Evolutionary conservation across 92 coral and sea anemone species (phyloP), one percentile per base, ranked within the genome.

Genomic region (Palythoa caribaeorum): DNA sequence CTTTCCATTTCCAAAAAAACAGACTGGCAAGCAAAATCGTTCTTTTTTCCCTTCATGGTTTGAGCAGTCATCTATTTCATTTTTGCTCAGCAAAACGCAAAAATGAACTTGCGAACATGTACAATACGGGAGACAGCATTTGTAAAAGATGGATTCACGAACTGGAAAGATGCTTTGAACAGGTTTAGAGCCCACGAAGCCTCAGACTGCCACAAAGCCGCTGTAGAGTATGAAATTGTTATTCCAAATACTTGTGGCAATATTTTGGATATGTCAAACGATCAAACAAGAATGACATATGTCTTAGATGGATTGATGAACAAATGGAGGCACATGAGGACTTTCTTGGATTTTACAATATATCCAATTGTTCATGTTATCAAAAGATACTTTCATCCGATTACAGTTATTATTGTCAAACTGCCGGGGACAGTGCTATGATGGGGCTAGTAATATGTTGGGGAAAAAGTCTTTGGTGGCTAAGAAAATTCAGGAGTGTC

Each of bases 301-400:
- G 95, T 87, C 73, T 92, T 21, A 73, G 90, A 69, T 92, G 95
- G 93, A 83, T 90, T 71, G 91, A 90, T 72, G 79, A 83, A 51
- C 47, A 73, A 73, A 65, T 92, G 62, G 74, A 89, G 77, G 89
- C 73, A 20, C 73, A 68, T 9, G 73, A 68, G 78, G 92, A 73
- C 63, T 89, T 74, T 81, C 39, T 80, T 68, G 73, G 73, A 19
- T 68, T 68, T 68, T 21, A 68, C 38, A 70, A 73, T 66, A 80
- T 88, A 66, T 83, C 89, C 66, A 77, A 86, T 87, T 76, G 89
- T 53, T 75, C 17, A 76, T 19, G 89, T 66, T 54, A 90, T 90
- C 60, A 44, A 83, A 83, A 86, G 89, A 59, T 50, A 69, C 38
- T 44, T 8, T 84, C 54, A 44, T 83, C 38, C 77, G 71, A 54